Conservation (phyloP, 2,888 invertebrate genomes). For the Rhimphoctona megacephalus region DNA sequence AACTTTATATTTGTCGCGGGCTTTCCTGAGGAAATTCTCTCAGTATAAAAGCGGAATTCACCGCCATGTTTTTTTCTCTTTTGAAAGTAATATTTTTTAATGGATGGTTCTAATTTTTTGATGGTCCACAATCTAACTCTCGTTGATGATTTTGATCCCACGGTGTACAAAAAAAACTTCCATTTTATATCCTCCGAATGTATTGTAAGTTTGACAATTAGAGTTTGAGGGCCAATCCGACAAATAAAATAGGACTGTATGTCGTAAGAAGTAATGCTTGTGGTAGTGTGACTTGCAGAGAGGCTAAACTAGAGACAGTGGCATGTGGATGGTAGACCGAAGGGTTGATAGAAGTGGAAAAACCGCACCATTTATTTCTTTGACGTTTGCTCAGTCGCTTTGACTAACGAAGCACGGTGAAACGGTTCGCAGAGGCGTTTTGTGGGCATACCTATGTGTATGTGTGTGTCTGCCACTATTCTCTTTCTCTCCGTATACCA, state of each 20-base stretch:
- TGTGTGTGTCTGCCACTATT: slow-evolving; percentile 21
- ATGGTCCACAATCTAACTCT: not conserved
- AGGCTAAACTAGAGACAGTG: slow-evolving; percentile 48
- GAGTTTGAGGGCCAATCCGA: slow-evolving; percentile 6
- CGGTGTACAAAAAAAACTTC: not conserved
- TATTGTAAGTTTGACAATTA: not conserved
- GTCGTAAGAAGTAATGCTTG: slow-evolving; percentile 9
- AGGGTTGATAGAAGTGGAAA: slow-evolving; percentile 68
- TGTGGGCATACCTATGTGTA: slow-evolving; percentile 23
- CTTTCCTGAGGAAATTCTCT: slow-evolving; percentile 8
- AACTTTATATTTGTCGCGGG: slow-evolving; percentile 22
- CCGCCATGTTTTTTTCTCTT: not conserved
- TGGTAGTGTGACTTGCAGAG: slow-evolving; percentile 21
- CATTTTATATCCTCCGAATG: not conserved
- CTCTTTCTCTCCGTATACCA: slow-evolving; percentile 42
- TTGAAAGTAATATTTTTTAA: not conserved
- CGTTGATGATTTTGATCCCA: not conserved
- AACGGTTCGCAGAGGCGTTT: slow-evolving; percentile 56
- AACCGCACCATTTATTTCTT: slow-evolving; percentile 72
- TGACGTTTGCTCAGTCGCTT: slow-evolving; percentile 73
- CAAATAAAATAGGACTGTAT: not conserved
- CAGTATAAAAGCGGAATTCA: slow-evolving; percentile 9
- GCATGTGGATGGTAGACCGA: slow-evolving; percentile 43
- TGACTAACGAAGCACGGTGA: slow-evolving; percentile 75
- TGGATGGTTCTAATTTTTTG: not conserved